A percentile compares a stretch with the other conserved stretches of the same genome.
Conservation (phyloP, 2,888 invertebrate genomes). For the Neoaliturus tenellus region DNA sequence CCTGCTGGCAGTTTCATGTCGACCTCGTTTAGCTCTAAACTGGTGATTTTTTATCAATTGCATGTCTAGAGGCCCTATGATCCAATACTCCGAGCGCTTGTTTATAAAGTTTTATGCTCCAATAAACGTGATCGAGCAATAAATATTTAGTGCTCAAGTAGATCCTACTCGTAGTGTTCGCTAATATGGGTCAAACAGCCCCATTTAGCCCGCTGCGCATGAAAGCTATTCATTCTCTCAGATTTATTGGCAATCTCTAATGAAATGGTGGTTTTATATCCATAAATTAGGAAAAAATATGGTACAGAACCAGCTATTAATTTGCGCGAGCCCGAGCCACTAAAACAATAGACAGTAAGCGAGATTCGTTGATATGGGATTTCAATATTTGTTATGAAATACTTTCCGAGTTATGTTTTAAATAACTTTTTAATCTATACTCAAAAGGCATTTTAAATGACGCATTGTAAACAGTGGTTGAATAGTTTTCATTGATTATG, state of each 20-base stretch:
- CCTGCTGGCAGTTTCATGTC: background rate
- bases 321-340: background rate
- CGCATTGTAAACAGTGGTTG: no score
- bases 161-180: background rate
- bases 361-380: background rate
- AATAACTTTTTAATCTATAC: no score
- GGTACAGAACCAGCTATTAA: background rate
- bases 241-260: background rate
- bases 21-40: constrained; percentile 2
- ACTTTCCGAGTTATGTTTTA: no score
- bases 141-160: constrained; percentile 37
- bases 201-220: constrained; percentile 4
- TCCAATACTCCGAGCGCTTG: constrained; percentile 13
- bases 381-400: no score
- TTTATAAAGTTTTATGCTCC: constrained; percentile 24
- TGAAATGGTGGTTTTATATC: background rate
- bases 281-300: background rate
- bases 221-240: background rate
- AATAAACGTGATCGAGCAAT: constrained; percentile 29
- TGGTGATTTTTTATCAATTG: constrained; percentile 8
- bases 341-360: no score
- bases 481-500: no score
- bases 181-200: constrained; percentile 32
- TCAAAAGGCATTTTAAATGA: no score
- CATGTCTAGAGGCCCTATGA: background rate